These are phyloP conservation scores for Phallusia fumigata DNA, from an alignment of 23 tunicate species.

Conservation along the genomic window DNA sequence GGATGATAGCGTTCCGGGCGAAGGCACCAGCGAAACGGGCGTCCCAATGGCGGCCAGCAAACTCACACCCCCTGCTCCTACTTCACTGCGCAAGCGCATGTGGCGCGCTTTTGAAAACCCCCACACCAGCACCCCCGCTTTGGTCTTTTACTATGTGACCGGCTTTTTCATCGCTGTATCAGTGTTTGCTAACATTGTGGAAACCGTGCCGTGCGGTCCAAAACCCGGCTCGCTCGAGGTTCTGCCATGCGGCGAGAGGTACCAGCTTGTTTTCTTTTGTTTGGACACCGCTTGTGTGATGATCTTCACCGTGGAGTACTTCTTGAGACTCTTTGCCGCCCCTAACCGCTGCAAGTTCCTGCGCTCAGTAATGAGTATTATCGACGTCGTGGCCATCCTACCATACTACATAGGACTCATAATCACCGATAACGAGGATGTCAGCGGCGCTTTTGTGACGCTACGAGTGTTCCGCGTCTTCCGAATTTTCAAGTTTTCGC, in stretches of 20 bases:
- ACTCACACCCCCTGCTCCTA: slow-evolving; percentile 30
- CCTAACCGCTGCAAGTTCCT: slow-evolving; percentile 96
- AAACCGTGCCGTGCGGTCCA: slow-evolving; percentile 84
- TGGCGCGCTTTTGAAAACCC: slow-evolving; percentile 97
- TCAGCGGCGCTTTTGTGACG: slow-evolving; percentile 99
- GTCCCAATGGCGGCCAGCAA: slow-evolving; percentile 31
- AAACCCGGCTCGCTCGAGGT: slow-evolving; percentile 37
- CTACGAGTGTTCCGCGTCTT: slow-evolving; percentile 99
- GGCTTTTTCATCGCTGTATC: slow-evolving; percentile 99
- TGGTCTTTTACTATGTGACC: slow-evolving; percentile 98
- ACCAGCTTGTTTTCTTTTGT: slow-evolving; percentile 84
- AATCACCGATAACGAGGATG: slow-evolving; percentile 96
- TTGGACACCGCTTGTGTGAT: slow-evolving; percentile 98
- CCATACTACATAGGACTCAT: slow-evolving; percentile 97
- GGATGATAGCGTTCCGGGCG: slow-evolving; percentile 43
- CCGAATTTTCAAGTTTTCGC: slow-evolving; percentile 98
- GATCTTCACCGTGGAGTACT: slow-evolving; percentile 95
- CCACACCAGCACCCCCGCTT: slow-evolving; percentile 95
- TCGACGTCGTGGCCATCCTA: slow-evolving; percentile 97
- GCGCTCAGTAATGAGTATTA: slow-evolving; percentile 97
- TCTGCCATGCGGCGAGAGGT: slow-evolving; percentile 69
- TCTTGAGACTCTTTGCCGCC: slow-evolving; percentile 89
- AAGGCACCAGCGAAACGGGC: slow-evolving; percentile 9
- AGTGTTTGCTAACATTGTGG: slow-evolving; percentile 98
- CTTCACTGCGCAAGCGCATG: slow-evolving; percentile 78